A percentile compares a stretch with the other conserved stretches of the same genome.
phyloP scores from a whole-genome alignment of 2,797 vertebrate genomes.

The Ibycter americanus region DNA sequence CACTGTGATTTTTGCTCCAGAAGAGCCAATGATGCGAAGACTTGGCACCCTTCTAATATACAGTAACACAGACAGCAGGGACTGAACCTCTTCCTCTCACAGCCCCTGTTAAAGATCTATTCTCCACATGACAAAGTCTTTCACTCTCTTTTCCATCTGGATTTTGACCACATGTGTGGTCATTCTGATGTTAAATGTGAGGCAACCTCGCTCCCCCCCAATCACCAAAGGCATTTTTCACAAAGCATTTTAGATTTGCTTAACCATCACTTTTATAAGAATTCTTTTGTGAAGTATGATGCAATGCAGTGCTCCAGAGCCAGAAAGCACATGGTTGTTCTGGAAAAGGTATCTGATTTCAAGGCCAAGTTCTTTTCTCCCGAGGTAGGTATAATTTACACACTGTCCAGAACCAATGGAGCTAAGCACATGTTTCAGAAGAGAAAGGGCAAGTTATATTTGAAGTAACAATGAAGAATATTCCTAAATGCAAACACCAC shows the following conservation, averaged over 20 bases:
- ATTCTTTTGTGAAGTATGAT: conserved; percentile 5
- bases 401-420: neutral
- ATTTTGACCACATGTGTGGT: neutral
- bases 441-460: neutral
- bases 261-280: neutral
- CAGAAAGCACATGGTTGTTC: neutral
- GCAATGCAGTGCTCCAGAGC: neutral
- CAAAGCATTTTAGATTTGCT: neutral
- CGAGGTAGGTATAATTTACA: conserved; percentile 12
- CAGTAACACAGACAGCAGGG: neutral
- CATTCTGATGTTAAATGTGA: neutral
- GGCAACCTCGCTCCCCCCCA: neutral
- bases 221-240: neutral
- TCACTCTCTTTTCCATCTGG: neutral
- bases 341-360: conserved; percentile 30
- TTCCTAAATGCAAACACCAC: neutral
- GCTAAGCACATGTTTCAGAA: neutral
- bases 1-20: neutral
- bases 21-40: neutral
- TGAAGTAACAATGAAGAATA: neutral
- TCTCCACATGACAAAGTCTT: neutral
- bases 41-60: neutral
- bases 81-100: neutral
- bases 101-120: neutral
- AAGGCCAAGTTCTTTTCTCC: conserved; percentile 32